These are phyloP conservation scores for Trinectes maculatus DNA, from an alignment of 2,113 vertebrate genomes.

Conservation along the genomic window DNA sequence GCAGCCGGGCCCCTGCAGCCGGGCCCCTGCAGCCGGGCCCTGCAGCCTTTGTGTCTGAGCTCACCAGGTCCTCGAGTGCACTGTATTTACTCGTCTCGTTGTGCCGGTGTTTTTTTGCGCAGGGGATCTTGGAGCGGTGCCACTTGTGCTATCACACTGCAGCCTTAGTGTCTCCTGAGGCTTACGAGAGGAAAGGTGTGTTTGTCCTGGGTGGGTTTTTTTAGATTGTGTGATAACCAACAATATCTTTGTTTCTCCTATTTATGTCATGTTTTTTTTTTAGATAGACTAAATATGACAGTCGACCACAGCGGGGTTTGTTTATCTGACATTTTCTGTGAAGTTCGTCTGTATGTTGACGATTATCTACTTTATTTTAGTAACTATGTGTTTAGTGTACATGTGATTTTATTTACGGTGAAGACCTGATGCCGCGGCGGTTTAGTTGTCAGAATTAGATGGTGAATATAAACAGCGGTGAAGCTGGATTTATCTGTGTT, in stretches of 20 bases:
- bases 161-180: slow-evolving; percentile 61
- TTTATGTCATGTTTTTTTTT: slow-evolving; percentile 68
- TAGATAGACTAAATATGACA: slow-evolving; percentile 54
- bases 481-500: not conserved
- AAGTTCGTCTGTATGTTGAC: slow-evolving; percentile 14
- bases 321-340: slow-evolving; percentile 47
- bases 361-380: slow-evolving; percentile 37
- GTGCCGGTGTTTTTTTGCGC: too few species aligned
- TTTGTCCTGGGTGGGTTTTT: slow-evolving; percentile 66
- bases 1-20: too few species aligned
- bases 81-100: slow-evolving; percentile 53
- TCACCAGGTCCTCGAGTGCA: slow-evolving; percentile 5
- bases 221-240: slow-evolving; percentile 61
- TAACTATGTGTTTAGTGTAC: not conserved
- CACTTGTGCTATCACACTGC: slow-evolving; percentile 57
- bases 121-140: slow-evolving; percentile 52
- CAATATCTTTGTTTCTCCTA: slow-evolving; percentile 72
- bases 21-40: too few species aligned
- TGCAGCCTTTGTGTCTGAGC: slow-evolving; percentile 61
- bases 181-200: slow-evolving; percentile 47
- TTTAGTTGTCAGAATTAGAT: not conserved
- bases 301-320: slow-evolving; percentile 39
- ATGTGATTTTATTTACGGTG: not conserved
- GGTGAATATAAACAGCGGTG: not conserved
- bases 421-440: not conserved